These are phyloP conservation scores for Amblyopsis hoosieri DNA, from an alignment of 2,797 vertebrate genomes.

Conservation along the genomic window DNA sequence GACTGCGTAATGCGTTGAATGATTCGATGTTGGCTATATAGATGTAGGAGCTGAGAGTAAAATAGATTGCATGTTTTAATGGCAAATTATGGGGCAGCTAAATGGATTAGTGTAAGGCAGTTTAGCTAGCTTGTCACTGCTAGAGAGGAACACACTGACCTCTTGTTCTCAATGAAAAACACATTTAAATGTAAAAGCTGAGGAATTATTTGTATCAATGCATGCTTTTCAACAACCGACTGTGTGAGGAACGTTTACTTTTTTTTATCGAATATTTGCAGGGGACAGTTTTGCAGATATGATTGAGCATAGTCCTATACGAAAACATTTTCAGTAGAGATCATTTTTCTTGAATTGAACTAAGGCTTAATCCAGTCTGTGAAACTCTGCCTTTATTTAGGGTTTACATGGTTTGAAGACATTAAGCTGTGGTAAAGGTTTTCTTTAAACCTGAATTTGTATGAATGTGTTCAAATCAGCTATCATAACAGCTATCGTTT, in stretches of 20 bases:
- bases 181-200: background rate
- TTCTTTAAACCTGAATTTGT: too few relatives aligned
- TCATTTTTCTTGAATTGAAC: too few relatives aligned
- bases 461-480: background rate
- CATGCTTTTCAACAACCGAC: background rate
- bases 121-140: constrained; percentile 47
- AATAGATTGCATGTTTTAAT: constrained; percentile 26
- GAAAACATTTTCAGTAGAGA: too few relatives aligned
- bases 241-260: too few relatives aligned
- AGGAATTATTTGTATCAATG: background rate
- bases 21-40: background rate
- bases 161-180: constrained; percentile 11
- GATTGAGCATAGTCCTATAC: too few relatives aligned
- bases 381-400: too few relatives aligned
- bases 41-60: constrained; percentile 21
- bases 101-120: constrained; percentile 65
- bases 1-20: background rate
- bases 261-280: too few relatives aligned
- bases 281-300: too few relatives aligned
- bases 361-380: too few relatives aligned
- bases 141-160: constrained; percentile 25
- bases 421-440: too few relatives aligned
- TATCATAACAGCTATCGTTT: background rate
- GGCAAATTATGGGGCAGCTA: constrained; percentile 58
- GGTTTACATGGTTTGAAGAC: too few relatives aligned